These are phyloP conservation scores for Suncus etruscus DNA, from an alignment of 2,113 vertebrate species.

Conservation along the genomic window DNA sequence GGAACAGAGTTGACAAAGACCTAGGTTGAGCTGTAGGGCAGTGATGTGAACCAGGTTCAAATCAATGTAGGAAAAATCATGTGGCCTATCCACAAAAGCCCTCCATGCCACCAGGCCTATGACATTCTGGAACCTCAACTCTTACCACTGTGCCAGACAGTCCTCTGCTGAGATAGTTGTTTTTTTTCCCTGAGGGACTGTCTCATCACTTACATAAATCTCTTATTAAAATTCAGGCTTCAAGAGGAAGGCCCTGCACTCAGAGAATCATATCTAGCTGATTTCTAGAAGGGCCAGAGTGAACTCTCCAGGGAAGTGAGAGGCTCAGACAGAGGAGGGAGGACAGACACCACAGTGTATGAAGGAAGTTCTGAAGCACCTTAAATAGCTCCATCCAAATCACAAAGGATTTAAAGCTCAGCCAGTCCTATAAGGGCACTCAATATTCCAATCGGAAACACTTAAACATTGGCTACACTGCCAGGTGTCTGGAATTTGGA, in stretches of 20 bases:
- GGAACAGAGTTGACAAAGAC: neutral
- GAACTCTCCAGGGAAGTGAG: neutral
- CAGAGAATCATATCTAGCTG: neutral
- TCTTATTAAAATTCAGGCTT: neutral
- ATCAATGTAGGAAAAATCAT: too few species aligned
- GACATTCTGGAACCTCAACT: neutral
- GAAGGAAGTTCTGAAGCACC: too few species aligned
- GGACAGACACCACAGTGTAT: too few species aligned
- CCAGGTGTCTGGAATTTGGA: neutral
- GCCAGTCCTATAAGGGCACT: neutral
- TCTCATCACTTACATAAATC: constrained; percentile 18
- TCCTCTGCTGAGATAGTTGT: neutral
- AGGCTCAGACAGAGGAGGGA: neutral
- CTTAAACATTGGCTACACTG: neutral
- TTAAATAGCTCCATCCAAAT: neutral
- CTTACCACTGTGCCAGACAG: neutral
- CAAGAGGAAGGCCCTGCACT: neutral
- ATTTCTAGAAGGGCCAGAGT: neutral
- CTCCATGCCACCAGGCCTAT: fast-evolving
- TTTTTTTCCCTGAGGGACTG: neutral
- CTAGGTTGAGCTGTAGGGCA: neutral
- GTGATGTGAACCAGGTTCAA: neutral
- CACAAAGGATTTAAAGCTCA: neutral
- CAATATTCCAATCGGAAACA: fast-evolving
- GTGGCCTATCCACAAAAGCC: fast-evolving